These are phyloP conservation scores for Thalassarche chlororhynchos DNA, from an alignment of 2,113 vertebrate genomes.

Conservation along the genomic window DNA sequence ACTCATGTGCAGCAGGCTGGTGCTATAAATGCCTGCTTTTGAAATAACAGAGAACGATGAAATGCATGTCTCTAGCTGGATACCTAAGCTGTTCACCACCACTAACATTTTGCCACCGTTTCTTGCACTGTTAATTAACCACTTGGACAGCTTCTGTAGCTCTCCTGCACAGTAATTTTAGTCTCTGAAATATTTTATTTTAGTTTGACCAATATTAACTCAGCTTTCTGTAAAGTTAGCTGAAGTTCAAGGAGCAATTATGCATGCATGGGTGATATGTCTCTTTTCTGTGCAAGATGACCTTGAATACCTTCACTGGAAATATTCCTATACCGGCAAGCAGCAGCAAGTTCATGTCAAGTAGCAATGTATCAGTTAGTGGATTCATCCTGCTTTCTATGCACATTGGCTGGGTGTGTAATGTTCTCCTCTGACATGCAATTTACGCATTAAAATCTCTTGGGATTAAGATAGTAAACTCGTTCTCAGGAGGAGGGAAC, in stretches of 20 bases:
- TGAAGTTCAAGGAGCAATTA: not conserved
- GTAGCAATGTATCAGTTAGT: not conserved
- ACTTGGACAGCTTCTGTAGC: not conserved
- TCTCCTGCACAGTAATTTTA: not conserved
- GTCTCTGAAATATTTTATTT: not conserved
- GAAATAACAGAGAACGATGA: not conserved
- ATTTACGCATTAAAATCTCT: not conserved
- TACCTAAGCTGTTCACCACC: not conserved
- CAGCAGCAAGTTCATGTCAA: not conserved
- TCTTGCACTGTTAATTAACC: not conserved
- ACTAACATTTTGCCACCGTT: not conserved
- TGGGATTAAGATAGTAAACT: not conserved
- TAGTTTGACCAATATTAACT: not conserved
- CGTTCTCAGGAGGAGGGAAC: not conserved
- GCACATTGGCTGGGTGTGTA: not conserved
- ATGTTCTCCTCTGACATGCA: not conserved
- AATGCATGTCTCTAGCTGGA: not conserved
- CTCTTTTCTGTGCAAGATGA: not conserved
- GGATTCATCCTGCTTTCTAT: not conserved
- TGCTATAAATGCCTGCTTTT: not conserved
- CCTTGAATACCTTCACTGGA: not conserved
- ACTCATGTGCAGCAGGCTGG: not conserved
- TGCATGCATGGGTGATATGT: not conserved
- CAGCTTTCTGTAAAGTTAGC: not conserved
- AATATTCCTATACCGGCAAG: not conserved